A percentile compares a stretch with the other conserved stretches of the same genome.
Conservation (phyloP, 2,113 vertebrate genomes). For the Macquaria ambigua region DNA sequence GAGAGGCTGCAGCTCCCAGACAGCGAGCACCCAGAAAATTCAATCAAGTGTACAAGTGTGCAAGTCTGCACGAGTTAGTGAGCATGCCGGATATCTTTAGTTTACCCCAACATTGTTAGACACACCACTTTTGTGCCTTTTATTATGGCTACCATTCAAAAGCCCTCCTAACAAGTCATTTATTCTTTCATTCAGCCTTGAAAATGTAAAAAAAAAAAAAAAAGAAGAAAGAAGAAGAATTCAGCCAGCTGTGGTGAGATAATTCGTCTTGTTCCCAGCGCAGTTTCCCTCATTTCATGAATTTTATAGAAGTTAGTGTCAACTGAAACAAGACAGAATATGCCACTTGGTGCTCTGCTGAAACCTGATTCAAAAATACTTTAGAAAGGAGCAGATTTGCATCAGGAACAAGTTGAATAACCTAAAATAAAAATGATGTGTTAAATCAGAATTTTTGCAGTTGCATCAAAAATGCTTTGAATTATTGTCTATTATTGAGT, state of each 20-base stretch:
- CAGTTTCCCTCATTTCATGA: conserved; percentile 41
- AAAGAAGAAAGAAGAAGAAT: background rate
- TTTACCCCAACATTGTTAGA: conserved; percentile 17
- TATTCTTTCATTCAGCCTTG: background rate
- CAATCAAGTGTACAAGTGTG: conserved; percentile 23
- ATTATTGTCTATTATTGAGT: background rate
- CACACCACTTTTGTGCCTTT: background rate
- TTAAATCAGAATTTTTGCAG: background rate
- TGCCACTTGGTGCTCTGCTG: conserved; percentile 3
- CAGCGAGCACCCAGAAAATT: conserved; percentile 20
- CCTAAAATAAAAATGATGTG: background rate
- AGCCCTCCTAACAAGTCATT: conserved; percentile 12
- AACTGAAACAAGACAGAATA: conserved; percentile 28
- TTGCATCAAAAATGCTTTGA: background rate
- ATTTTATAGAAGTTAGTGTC: conserved; percentile 47
- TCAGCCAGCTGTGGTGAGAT: conserved; percentile 21
- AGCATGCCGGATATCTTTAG: conserved; percentile 10
- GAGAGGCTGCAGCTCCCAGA: conserved; percentile 30
- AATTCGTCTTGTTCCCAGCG: conserved; percentile 31
- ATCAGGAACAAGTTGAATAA: conserved; percentile 11
- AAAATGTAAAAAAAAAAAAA: background rate
- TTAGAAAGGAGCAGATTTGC: conserved; percentile 5
- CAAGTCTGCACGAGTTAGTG: background rate
- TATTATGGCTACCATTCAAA: background rate
- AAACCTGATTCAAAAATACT: conserved; percentile 3